Evolutionary conservation across 2,888 invertebrate genomes (phyloP).

Genomic region (Chelonus formosanus): DNA sequence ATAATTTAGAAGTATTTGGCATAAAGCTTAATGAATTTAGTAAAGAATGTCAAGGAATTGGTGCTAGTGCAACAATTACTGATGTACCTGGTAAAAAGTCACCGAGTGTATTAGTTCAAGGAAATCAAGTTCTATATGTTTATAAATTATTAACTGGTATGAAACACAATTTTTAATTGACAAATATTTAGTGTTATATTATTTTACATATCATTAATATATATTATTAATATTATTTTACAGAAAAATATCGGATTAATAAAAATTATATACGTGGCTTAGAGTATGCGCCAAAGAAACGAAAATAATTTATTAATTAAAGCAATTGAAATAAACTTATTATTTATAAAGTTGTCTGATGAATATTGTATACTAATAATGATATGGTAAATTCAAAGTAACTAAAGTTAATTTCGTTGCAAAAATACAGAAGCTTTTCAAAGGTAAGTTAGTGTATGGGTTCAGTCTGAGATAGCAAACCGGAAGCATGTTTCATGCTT

Average conservation of each 20-base stretch:
- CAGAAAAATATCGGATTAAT: conserved; percentile 81
- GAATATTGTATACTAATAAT: too few species aligned
- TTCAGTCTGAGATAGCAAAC: conserved; percentile 25
- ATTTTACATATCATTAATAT: conserved; percentile 35
- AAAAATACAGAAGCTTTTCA: conserved; percentile 34
- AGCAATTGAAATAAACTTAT: neutral
- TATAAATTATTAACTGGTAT: conserved; percentile 68
- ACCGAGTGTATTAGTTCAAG: conserved; percentile 87
- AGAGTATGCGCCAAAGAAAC: conserved; percentile 79
- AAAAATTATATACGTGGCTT: conserved; percentile 79
- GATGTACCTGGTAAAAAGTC: conserved; percentile 76
- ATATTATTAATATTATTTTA: conserved; percentile 58
- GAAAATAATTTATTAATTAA: conserved; percentile 63
- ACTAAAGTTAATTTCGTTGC: too few species aligned
- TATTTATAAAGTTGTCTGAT: neutral
- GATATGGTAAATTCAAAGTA: too few species aligned
- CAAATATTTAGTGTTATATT: neutral
- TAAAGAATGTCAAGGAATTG: conserved; percentile 85
- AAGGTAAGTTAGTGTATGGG: conserved; percentile 33
- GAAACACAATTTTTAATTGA: neutral
- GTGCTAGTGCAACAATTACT: conserved; percentile 85
- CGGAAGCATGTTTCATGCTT: conserved; percentile 16
- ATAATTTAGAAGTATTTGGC: conserved; percentile 88
- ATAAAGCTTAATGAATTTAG: conserved; percentile 82
- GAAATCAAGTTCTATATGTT: conserved; percentile 81